Evolutionary conservation across 1,140 invertebrate genomes (phyloP).

Genomic region (Telenomus remus): DNA sequence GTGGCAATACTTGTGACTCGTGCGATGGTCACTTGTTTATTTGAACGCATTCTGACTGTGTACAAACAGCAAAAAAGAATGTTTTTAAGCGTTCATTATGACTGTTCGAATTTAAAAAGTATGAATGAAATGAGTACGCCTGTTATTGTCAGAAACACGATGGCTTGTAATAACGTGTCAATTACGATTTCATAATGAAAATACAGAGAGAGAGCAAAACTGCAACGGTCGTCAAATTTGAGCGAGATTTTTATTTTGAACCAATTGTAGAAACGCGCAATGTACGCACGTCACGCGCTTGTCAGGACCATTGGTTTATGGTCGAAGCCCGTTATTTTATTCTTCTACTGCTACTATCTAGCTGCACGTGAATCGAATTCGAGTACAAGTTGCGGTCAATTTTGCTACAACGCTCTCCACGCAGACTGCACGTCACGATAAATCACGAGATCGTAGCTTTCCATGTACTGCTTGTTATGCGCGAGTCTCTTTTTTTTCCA

Average conservation of each 20-base stretch:
- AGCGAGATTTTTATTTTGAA: conserved; percentile 35
- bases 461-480: conserved; percentile 49
- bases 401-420: conserved; percentile 47
- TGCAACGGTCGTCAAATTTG: conserved; percentile 15
- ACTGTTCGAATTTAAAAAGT: no score
- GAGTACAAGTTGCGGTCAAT: conserved; percentile 57
- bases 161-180: conserved; percentile 10
- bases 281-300: conserved; percentile 58
- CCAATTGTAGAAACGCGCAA: conserved; percentile 50
- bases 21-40: no score
- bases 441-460: conserved; percentile 47
- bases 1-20: not conserved
- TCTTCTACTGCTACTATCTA: conserved; percentile 56
- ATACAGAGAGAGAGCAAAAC: conserved; percentile 7
- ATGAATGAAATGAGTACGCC: not conserved
- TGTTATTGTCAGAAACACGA: no score
- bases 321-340: conserved; percentile 48
- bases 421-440: conserved; percentile 46
- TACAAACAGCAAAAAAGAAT: no score
- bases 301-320: conserved; percentile 57
- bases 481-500: conserved; percentile 15
- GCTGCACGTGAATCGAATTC: conserved; percentile 56
- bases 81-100: no score
- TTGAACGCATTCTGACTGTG: no score
- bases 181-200: conserved; percentile 37